Evolutionary conservation across 2,113 vertebrate species (phyloP).

Genomic region (Morone chrysops): DNA sequence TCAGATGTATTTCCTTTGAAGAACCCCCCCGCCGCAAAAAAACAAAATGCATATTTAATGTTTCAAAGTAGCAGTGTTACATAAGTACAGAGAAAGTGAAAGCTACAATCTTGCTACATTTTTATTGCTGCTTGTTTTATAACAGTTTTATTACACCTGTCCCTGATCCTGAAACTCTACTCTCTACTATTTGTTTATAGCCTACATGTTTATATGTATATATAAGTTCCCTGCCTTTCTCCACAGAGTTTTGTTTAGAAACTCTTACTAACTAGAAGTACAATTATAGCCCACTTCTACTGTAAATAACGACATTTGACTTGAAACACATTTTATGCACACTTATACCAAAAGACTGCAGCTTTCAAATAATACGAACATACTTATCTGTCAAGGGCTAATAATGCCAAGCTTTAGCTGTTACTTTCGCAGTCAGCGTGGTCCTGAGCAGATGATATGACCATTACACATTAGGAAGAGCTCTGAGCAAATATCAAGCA

Average conservation of each 20-base stretch:
- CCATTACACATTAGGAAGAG: background rate
- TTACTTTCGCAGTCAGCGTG: background rate
- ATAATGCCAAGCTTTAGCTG: background rate
- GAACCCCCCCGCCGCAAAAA: background rate
- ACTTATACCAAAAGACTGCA: background rate
- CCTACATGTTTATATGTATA: background rate
- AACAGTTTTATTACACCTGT: background rate
- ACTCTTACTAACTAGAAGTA: background rate
- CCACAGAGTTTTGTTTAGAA: background rate
- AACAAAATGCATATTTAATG: background rate
- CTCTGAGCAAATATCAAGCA: slow-evolving; percentile 27
- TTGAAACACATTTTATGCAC: background rate
- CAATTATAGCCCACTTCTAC: too few species aligned
- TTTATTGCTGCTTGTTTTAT: background rate
- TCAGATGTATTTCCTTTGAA: background rate
- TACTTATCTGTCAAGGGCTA: background rate
- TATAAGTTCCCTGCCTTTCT: too few species aligned
- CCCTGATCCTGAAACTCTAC: background rate
- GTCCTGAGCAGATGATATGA: slow-evolving; percentile 4
- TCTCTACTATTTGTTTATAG: background rate
- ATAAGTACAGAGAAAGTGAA: background rate
- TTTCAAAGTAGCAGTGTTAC: background rate
- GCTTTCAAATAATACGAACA: background rate
- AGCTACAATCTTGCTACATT: background rate
- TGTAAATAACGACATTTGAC: background rate